Percentiles rank a stretch among this genome's conserved stretches.
These are phyloP conservation scores for Boleophthalmus pectinirostris DNA, from an alignment of 2,113 vertebrate species.

Conservation along the genomic window DNA sequence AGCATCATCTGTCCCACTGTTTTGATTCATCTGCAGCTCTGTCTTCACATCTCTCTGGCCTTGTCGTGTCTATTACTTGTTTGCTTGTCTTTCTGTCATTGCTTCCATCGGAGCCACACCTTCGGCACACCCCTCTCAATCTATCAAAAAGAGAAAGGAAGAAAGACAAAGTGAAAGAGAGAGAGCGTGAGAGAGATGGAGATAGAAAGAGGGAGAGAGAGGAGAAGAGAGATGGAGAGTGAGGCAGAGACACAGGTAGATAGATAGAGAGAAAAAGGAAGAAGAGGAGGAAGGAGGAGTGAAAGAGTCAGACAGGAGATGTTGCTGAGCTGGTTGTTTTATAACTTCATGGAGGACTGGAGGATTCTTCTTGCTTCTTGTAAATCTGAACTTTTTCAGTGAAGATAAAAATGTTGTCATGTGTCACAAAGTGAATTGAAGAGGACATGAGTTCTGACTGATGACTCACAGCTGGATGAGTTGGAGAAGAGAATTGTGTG, in stretches of 20 bases:
- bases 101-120: conserved; percentile 65
- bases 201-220: no score
- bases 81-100: conserved; percentile 64
- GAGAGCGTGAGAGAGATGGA: no score
- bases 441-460: neutral
- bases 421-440: neutral
- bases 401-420: neutral
- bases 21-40: conserved; percentile 30
- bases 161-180: conserved; percentile 18
- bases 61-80: conserved; percentile 48
- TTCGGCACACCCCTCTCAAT: conserved; percentile 48
- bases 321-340: conserved; percentile 31
- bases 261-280: no score
- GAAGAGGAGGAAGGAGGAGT: no score
- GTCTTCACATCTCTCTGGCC: conserved; percentile 33
- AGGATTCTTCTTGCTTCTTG: neutral
- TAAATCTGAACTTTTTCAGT: neutral
- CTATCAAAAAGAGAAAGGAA: conserved; percentile 42
- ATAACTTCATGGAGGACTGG: conserved; percentile 35
- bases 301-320: conserved; percentile 17
- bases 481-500: no score
- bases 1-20: conserved; percentile 30
- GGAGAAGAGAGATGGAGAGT: no score
- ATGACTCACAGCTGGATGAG: neutral
- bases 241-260: no score